Base-by-base conservation (phyloP, 2,888 invertebrate species). In the Latheticus oryzae region DNA sequence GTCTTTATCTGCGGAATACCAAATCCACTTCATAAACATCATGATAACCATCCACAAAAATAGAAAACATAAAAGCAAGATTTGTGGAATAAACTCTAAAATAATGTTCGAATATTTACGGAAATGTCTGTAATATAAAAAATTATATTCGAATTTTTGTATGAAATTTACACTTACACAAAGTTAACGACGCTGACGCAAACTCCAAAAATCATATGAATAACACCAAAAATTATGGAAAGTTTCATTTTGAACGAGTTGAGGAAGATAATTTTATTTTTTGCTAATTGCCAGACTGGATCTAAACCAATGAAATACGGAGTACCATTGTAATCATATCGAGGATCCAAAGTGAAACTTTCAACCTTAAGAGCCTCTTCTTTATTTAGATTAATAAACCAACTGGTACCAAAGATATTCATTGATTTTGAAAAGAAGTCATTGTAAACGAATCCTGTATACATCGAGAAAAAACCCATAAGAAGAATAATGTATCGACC, bases 221-320 rank as follows among this genome's bases (percentile, higher is more conserved):
- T 72, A 1, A 97, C 93, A 23, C 97, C 97, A 69, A 97, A 87
- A 50, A 97, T 92, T 51, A 97, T 93, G 35, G 97, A 96, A 61
- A 96, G 81, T 76, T 95, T 93, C 97, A 97, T 97, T 82, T 97
- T 97, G 82, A 90, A 94, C 0, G 95, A 93, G 81, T 97, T 97
- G 61, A 93, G 80, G 80, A 96, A 97, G 61, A 94, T 90, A 66
- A 97, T 95, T 80, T 96, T 96, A 80, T 97, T 97, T 62, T 86
- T 85, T 15, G 90, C 79, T n/a, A 52, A 17, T 21, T 87, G 85
- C 90, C 90, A 91, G 2, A 85, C 82, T 0, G 91, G 91, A 79
- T 91, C 91, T 57, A 91, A 67, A 1, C 91, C 91, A 62, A 90
- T 75, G 1, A 86, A 84, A 77, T 91, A 91, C 0, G 88, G 88